Percentiles rank a stretch among this genome's conserved stretches.
phyloP scores from a whole-genome alignment of 2,888 invertebrate species.

The Brachynemurus nebulosus region DNA sequence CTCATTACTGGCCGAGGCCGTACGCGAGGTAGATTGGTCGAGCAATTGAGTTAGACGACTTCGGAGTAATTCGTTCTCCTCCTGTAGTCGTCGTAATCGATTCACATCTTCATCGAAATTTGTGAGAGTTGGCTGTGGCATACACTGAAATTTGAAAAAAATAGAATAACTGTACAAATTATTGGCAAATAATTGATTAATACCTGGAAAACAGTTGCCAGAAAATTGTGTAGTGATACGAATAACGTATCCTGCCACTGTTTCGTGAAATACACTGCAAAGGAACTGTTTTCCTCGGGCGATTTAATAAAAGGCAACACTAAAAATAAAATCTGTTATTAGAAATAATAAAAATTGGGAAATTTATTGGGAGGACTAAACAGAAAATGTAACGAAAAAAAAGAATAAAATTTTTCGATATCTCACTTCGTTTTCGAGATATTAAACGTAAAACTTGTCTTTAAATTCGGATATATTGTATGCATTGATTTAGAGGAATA shows the following conservation, averaged over 20 bases:
- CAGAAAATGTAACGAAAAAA: too few species aligned
- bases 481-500: too few species aligned
- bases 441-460: too few species aligned
- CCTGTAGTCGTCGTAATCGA: slow-evolving; percentile 65
- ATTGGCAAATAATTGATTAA: too few species aligned
- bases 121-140: slow-evolving; percentile 75
- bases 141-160: slow-evolving; percentile 42
- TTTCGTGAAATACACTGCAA: slow-evolving; percentile 77
- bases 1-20: slow-evolving; percentile 43
- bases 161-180: not conserved
- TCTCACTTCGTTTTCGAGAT: too few species aligned
- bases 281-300: slow-evolving; percentile 80
- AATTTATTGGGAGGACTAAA: too few species aligned
- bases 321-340: slow-evolving; percentile 31
- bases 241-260: slow-evolving; percentile 93
- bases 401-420: too few species aligned
- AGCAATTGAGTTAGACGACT: slow-evolving; percentile 39
- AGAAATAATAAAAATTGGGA: too few species aligned
- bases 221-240: slow-evolving; percentile 81
- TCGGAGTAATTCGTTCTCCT: slow-evolving; percentile 63
- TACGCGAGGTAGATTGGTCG: slow-evolving; percentile 28
- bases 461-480: too few species aligned
- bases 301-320: slow-evolving; percentile 84
- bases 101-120: slow-evolving; percentile 77
- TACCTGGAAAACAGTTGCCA: slow-evolving; percentile 74